Conservation (phyloP, 2,113 vertebrate genomes). For the Gymnorhina tibicen region DNA sequence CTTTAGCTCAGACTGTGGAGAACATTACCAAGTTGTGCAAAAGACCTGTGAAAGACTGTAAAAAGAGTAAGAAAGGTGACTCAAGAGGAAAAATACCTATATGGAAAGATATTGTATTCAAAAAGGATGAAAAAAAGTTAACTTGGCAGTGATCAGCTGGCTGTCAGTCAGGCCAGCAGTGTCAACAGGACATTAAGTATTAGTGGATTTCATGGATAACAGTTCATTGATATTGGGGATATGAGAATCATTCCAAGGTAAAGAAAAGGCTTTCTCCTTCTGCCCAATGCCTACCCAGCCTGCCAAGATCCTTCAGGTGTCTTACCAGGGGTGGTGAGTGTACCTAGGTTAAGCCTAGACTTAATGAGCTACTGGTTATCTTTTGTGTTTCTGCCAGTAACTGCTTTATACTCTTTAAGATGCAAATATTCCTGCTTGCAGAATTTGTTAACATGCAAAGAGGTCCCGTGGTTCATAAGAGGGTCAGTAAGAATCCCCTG, state of each 20-base stretch:
- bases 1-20: background rate
- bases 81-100: background rate
- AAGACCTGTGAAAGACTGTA: background rate
- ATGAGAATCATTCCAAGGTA: background rate
- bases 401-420: background rate
- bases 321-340: background rate
- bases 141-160: background rate
- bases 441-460: background rate
- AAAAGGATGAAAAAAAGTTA: background rate
- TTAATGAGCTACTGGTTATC: background rate
- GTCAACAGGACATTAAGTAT: background rate
- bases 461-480: background rate
- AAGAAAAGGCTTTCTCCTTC: background rate
- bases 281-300: background rate
- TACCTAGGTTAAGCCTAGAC: background rate
- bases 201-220: background rate
- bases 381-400: background rate
- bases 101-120: background rate
- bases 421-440: background rate
- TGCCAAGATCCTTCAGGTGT: background rate
- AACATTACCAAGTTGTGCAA: background rate
- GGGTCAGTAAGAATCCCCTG: background rate
- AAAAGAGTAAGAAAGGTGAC: background rate
- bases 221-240: background rate
- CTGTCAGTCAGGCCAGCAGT: background rate